Conservation (phyloP, 2,888 invertebrate species). For the Lypha dubia region DNA sequence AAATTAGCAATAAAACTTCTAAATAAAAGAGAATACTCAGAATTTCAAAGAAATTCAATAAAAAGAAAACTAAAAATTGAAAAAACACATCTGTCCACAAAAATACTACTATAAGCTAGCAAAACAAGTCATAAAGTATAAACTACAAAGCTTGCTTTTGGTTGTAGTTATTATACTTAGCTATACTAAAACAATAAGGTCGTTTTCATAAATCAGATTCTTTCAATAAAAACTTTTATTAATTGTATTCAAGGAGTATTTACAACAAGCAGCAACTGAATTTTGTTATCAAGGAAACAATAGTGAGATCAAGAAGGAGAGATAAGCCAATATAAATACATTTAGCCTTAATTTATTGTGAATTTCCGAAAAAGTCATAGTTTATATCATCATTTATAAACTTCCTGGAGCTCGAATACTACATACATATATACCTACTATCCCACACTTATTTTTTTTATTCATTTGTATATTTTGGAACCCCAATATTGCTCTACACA, state of each 20-base stretch:
- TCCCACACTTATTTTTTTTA: conserved; percentile 77
- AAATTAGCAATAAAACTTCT: conserved; percentile 70
- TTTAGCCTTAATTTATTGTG: conserved; percentile 71
- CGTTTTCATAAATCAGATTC: conserved; percentile 21
- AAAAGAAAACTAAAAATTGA: conserved; percentile 44
- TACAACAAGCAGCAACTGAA: conserved; percentile 67
- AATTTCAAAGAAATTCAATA: conserved; percentile 71
- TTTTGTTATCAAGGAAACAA: conserved; percentile 48
- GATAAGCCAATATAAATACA: conserved; percentile 52
- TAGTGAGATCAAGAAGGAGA: conserved; percentile 45
- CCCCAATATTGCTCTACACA: conserved; percentile 51
- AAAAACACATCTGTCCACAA: conserved; percentile 71
- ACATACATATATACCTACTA: conserved; percentile 69
- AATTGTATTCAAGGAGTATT: conserved; percentile 57
- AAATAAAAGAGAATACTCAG: conserved; percentile 71
- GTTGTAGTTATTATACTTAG: conserved; percentile 50
- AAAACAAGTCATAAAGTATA: conserved; percentile 47
- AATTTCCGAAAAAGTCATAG: conserved; percentile 54
- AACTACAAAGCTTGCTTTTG: conserved; percentile 57
- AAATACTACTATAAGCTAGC: conserved; percentile 61
- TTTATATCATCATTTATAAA: conserved; percentile 54
- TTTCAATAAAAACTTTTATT: conserved; percentile 20
- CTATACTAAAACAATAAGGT: conserved; percentile 30
- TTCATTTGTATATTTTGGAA: conserved; percentile 71
- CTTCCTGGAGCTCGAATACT: conserved; percentile 73